phyloP scores from a whole-genome alignment of 2,113 vertebrate genomes.

The Dromas ardeola region DNA sequence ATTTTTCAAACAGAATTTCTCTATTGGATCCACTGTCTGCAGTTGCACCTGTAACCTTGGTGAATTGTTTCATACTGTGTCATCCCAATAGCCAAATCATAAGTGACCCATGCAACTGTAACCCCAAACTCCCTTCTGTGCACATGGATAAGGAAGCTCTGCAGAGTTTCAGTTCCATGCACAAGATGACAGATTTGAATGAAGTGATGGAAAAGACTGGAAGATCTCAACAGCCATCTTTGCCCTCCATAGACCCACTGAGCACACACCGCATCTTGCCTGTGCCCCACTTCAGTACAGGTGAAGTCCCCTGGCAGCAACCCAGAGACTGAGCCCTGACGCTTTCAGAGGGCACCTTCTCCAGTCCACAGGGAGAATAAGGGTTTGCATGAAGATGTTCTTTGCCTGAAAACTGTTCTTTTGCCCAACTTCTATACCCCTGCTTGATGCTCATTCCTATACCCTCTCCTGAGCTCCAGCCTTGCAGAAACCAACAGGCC shows the following conservation, averaged over 20 bases:
- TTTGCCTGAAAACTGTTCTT: not conserved
- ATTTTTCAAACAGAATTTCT: not conserved
- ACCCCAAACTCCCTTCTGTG: not conserved
- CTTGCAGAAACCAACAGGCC: not conserved
- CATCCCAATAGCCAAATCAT: not conserved
- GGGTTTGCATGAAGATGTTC: not conserved
- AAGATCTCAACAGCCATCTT: not conserved
- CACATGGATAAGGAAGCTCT: accelerated
- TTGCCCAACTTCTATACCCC: not conserved
- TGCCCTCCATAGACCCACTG: not conserved
- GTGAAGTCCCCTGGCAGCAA: not conserved
- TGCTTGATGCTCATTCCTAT: not conserved
- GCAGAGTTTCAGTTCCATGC: not conserved
- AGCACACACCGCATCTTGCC: not conserved
- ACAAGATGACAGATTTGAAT: not conserved
- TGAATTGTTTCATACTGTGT: not conserved
- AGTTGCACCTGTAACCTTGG: not conserved
- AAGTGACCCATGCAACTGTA: accelerated
- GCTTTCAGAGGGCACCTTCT: not conserved
- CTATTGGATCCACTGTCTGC: not conserved
- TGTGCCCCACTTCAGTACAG: not conserved
- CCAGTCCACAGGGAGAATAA: not conserved
- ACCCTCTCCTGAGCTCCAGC: not conserved
- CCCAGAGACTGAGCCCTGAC: not conserved
- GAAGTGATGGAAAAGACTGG: not conserved